Evolutionary conservation across 1,140 invertebrate genomes (phyloP), one percentile per base, ranked within the genome.

Genomic region (Pogonus chalceus): DNA sequence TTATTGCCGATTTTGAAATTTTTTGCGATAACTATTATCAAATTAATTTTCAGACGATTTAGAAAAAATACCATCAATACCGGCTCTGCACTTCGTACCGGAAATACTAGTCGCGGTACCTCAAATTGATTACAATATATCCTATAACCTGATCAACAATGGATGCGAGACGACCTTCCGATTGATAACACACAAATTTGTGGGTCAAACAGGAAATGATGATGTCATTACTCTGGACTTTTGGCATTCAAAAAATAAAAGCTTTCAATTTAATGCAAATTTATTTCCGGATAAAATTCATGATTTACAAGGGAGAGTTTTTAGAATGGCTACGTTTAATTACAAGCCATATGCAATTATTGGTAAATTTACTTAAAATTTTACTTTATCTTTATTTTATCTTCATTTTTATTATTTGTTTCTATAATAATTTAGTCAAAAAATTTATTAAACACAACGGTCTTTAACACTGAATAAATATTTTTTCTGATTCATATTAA

Each of bases 311-410:
- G 59, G 59, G 20, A 57, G 55, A 52, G 23, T 35, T 20, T 20
- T 65, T 0, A 59, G 49, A 31, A 46, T 60, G 20, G 63, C 62
- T 9, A 59, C 60, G 9, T 65, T 65, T 37, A 60, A 49, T 46
- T 65, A 65, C 51, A 60, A 59, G 37, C 61, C 63, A 12, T 65
- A 65, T 60, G 51, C 62, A 0, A 55, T 65, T 24, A 20, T 49
- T 52, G 62, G 26, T 51, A 61, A 53, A 22, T 56, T 12, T 54
- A 56, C 37, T 51, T 55, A 56, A 57, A 56, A 49, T 23, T 52
- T 48, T 35, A 39, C 4, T 35, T 60, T 2, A n/a, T n/a, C n/a
- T n/a, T n/a, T n/a, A n/a, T n/a, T n/a, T 51, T 58, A 18, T 54
- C 37, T 23, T n/a, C n/a, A n/a, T n/a, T n/a, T n/a, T n/a, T n/a